Base-by-base conservation (phyloP, 2,888 invertebrate genomes). In the Heliconius aoede region DNA sequence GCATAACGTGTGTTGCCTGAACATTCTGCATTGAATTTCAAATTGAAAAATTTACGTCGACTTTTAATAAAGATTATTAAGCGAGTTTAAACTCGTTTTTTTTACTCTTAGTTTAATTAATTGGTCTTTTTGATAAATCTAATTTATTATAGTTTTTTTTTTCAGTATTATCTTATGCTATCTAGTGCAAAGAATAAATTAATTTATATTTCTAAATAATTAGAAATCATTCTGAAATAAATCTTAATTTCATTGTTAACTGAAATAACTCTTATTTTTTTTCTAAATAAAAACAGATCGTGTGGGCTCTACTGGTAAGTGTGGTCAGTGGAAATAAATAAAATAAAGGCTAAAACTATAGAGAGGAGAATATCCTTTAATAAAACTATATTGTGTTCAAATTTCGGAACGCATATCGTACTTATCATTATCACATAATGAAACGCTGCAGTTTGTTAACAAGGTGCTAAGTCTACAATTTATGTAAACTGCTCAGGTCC, bases 391-490 rank as follows among this genome's bases (percentile, higher is more conserved):
- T n/a, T 28, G 36, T 75, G 55, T 71, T 74, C 58, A 77, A 74
- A 40, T 77, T 64, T 64, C 64, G 62, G n/a, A 77, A 51, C 72
- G 58, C 46, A 28, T 61, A 67, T 18, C 67, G 84, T 84, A 86
- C 84, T 30, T 55, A 69, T 28, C 21, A 68, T 55, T 89, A 90
- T 91, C 90, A 90, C 87, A 88, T 89, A 93, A 94, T 93, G 91
- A 91, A 91, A 91, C 87, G 82, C 83, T 90, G 92, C 92, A 91
- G 88, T 92, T 93, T 92, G 93, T 93, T 90, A 93, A 93, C 93
- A 92, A 92, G 92, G 93, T 92, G 90, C 91, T 93, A 91, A 93
- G 90, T 91, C 89, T 86, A 88, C 88, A 93, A 93, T 94, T 94
- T 94, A 94, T 94, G 94, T 93, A 93, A 93, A 94, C 92, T 91